A percentile compares a stretch with the other conserved stretches of the same genome.
phyloP scores from a whole-genome alignment of 1,140 invertebrate genomes.

The Procambarus virginalis region DNA sequence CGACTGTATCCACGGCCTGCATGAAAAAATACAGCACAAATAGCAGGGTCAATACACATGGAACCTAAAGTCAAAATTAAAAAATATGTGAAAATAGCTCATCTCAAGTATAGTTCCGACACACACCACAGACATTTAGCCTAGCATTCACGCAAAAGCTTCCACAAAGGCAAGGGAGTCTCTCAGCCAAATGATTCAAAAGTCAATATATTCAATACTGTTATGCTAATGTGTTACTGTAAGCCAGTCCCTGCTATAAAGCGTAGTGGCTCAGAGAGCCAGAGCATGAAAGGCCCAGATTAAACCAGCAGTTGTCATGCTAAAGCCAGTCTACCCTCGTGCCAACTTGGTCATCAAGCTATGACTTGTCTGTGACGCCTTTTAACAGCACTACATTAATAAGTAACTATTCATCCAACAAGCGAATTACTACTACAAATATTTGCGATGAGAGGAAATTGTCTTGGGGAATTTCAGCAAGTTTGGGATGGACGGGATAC shows the following conservation, averaged over 20 bases:
- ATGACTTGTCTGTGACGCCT: neutral
- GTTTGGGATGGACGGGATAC: too few species aligned
- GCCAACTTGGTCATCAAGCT: neutral
- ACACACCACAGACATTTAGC: conserved; percentile 20
- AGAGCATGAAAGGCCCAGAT: neutral
- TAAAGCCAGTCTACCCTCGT: neutral
- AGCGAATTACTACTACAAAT: neutral
- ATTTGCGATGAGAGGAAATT: too few species aligned
- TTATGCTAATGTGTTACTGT: neutral
- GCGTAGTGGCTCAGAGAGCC: neutral
- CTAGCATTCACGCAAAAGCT: conserved; percentile 4
- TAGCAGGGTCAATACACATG: conserved; percentile 34
- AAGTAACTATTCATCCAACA: neutral
- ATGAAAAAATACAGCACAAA: conserved; percentile 38
- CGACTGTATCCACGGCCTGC: conserved; percentile 33
- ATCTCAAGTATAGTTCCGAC: conserved; percentile 22
- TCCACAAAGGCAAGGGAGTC: conserved; percentile 5
- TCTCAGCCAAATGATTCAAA: conserved; percentile 9
- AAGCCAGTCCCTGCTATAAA: conserved; percentile 6
- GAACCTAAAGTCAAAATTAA: conserved; percentile 22
- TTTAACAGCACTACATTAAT: neutral
- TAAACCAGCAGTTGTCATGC: neutral
- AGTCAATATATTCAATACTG: neutral
- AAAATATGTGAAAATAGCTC: conserved; percentile 27
- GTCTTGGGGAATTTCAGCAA: neutral